Percentiles rank a stretch among this genome's conserved stretches.
Conservation (phyloP, 2,113 vertebrate genomes). For the Jacana jacana region DNA sequence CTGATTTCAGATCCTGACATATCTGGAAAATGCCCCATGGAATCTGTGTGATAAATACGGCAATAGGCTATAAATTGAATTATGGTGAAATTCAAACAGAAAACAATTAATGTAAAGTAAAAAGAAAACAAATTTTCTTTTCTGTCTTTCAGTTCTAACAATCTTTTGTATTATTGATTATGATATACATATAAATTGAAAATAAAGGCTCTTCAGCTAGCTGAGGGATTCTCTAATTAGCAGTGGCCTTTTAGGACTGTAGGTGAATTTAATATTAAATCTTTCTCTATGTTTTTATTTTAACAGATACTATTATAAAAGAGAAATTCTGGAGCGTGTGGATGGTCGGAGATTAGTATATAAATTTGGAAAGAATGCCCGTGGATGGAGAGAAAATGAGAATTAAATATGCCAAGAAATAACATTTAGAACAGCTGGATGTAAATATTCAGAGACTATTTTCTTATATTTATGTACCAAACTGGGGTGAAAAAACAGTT, state of each 20-base stretch:
- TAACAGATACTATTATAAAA: slow-evolving; percentile 97
- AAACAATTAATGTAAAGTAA: background rate
- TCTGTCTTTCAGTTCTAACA: background rate
- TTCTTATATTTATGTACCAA: slow-evolving; percentile 81
- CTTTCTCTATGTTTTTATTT: background rate
- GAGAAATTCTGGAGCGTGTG: slow-evolving; percentile 95
- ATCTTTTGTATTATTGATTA: background rate
- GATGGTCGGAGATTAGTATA: slow-evolving; percentile 96
- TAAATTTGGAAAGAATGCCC: slow-evolving; percentile 96
- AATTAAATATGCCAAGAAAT: slow-evolving; percentile 75
- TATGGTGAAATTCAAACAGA: background rate
- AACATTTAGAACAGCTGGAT: slow-evolving; percentile 40
- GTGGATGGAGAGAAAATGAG: slow-evolving; percentile 93
- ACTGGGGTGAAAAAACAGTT: slow-evolving; percentile 50
- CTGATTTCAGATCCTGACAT: background rate
- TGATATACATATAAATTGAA: background rate
- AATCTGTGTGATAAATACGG: background rate
- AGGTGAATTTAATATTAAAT: background rate
- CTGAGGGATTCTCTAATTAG: background rate
- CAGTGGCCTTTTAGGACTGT: background rate
- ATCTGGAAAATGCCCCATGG: background rate
- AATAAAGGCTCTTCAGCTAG: background rate
- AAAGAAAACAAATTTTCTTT: background rate
- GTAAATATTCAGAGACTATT: slow-evolving; percentile 79
- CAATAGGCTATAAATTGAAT: background rate